Evolutionary conservation across 1,140 invertebrate species (phyloP).

Genomic region (Magallana gigas): DNA sequence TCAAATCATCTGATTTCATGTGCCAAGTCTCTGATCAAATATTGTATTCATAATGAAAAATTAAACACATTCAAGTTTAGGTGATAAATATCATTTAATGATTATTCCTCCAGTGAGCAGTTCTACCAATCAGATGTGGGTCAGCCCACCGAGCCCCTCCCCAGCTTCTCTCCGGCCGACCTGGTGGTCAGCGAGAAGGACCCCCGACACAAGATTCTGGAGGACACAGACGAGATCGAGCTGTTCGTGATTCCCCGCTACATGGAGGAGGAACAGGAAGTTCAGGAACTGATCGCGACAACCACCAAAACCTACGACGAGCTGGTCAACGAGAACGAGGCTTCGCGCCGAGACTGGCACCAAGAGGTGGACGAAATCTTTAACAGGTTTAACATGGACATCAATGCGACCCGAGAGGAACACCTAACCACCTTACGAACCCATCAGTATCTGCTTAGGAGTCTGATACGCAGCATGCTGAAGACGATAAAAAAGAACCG

Average conservation of each 20-base stretch:
- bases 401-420: neutral
- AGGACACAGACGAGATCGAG: slow-evolving; percentile 8
- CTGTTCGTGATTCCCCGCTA: neutral
- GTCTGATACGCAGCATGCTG: neutral
- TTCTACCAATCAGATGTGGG: neutral
- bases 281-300: neutral
- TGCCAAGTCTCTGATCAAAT: too few relatives aligned
- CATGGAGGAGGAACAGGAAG: neutral
- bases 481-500: neutral
- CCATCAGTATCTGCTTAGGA: neutral
- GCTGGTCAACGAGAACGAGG: neutral
- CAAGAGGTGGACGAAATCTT: neutral
- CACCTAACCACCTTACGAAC: slow-evolving; percentile 3
- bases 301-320: neutral
- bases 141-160: neutral
- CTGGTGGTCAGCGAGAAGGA: neutral
- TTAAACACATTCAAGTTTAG: too few relatives aligned
- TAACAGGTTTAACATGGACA: neutral
- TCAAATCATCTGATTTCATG: too few relatives aligned
- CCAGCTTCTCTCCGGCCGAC: neutral
- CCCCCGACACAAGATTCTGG: neutral
- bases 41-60: too few relatives aligned
- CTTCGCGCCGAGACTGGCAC: neutral
- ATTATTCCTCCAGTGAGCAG: neutral
- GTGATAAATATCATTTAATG: too few relatives aligned